These are phyloP conservation scores for Norana najaformis DNA, from an alignment of 2,888 invertebrate species.

Conservation along the genomic window DNA sequence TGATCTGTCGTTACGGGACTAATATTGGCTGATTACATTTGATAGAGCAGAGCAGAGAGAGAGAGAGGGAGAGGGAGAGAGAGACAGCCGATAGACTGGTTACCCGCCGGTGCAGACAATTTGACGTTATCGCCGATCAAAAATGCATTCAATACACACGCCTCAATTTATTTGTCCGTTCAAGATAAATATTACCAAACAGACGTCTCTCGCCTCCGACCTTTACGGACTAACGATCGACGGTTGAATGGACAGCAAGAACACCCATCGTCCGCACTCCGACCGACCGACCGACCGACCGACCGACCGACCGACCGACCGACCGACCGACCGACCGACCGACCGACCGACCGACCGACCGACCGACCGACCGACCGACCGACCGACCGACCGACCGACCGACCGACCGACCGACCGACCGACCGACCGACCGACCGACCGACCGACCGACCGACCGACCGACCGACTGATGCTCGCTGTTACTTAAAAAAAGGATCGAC, in stretches of 20 bases:
- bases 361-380: neutral
- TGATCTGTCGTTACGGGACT: slow-evolving; percentile 21
- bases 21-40: slow-evolving; percentile 24
- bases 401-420: no score
- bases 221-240: neutral
- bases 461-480: no score
- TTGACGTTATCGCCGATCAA: slow-evolving; percentile 16
- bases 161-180: slow-evolving; percentile 8
- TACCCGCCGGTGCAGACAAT: slow-evolving; percentile 18
- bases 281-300: neutral
- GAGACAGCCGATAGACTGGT: slow-evolving; percentile 13
- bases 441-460: no score
- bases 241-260: neutral
- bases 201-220: slow-evolving; percentile 2
- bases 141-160: slow-evolving; percentile 22
- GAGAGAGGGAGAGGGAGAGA: neutral
- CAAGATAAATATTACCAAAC: slow-evolving; percentile 22
- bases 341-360: no score
- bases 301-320: neutral
- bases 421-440: neutral
- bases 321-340: neutral
- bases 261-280: neutral
- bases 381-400: neutral
- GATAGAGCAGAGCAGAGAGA: slow-evolving; percentile 20
- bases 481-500: no score